Evolutionary conservation across 2,113 vertebrate genomes (phyloP).

Genomic region (Fulica atra): DNA sequence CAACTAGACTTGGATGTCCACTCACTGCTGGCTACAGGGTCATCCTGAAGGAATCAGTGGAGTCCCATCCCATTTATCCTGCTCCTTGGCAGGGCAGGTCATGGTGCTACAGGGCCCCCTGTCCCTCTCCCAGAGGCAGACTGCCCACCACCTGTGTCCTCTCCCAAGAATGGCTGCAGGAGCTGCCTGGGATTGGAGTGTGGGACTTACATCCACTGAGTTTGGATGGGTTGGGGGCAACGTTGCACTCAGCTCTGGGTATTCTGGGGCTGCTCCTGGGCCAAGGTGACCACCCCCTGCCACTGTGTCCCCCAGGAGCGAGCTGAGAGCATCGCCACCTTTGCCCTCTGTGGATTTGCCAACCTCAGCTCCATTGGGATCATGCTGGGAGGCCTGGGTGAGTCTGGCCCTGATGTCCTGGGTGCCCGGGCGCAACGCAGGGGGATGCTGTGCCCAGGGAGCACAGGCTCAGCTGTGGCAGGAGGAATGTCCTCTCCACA

Average conservation of each 20-base stretch:
- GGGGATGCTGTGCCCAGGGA: neutral
- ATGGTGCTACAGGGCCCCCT: neutral
- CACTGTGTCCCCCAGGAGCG: slow-evolving; percentile 76
- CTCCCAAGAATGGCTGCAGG: neutral
- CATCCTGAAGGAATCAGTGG: neutral
- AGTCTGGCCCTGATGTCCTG: slow-evolving; percentile 7
- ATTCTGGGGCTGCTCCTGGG: neutral
- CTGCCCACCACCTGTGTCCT: neutral
- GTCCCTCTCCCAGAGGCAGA: neutral
- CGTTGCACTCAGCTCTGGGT: neutral
- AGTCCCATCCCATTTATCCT: neutral
- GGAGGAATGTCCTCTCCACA: neutral
- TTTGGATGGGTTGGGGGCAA: neutral
- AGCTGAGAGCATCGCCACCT: slow-evolving; percentile 89
- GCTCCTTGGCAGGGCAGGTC: neutral
- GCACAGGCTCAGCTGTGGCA: neutral
- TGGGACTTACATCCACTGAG: neutral
- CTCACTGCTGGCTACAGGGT: neutral
- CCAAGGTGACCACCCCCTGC: neutral
- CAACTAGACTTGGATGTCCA: neutral
- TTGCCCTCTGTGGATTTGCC: slow-evolving; percentile 91
- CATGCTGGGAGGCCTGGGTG: slow-evolving; percentile 89
- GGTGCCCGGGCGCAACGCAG: neutral
- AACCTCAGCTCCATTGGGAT: slow-evolving; percentile 93
- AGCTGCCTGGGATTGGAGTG: neutral